Evolutionary conservation across 2,113 vertebrate species (phyloP), one percentile per base, ranked within the genome.

Genomic region (Poeciliopsis retropinna): DNA sequence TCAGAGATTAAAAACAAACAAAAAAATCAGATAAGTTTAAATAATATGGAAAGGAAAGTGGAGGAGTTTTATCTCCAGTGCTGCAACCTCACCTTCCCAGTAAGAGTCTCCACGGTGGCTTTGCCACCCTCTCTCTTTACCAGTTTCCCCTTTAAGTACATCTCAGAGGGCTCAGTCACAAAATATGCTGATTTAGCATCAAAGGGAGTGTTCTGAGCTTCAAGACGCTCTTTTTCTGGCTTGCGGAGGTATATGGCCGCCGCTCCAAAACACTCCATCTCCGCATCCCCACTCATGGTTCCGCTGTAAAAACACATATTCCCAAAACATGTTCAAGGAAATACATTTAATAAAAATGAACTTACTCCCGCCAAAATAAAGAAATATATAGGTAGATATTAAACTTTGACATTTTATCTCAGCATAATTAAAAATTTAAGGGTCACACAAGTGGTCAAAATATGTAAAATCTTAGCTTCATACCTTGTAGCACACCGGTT

Each of bases 261-360:
- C 64, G 67, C 51, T 78, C 97, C 97, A 78, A 96, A 98, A 34
- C 90, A 61, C 1, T 96, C 94, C 97, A 99, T 98, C 17, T 99
- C 97, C 0, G 92, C 0, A 0, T 98, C 97, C 0, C 87, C 25
- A 2, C 95, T 92, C 51, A 57, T 57, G 51, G 51, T 25, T 57
- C 51, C 9, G 51, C 51, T 57, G 51, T 11, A 57, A 57, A n/a
- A n/a, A 57, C 8, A n/a, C 4, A 7, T 25, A 57, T 8, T 19
- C 51, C 51, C 19, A 57, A 57, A 57, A 57, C 34, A 57, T 57
- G 51, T 10, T 10, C 22, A 57, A n/a, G 51, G 2, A 57, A 57
- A 57, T 47, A 57, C 22, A 57, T n/a, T 57, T 11, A 57, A n/a
- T 25, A 54, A 54, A 9, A 22, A 54, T 57, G 2, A 1, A 57